Evolutionary conservation across 2,113 vertebrate species (phyloP).

Genomic region (Cephalopholis sonnerati): DNA sequence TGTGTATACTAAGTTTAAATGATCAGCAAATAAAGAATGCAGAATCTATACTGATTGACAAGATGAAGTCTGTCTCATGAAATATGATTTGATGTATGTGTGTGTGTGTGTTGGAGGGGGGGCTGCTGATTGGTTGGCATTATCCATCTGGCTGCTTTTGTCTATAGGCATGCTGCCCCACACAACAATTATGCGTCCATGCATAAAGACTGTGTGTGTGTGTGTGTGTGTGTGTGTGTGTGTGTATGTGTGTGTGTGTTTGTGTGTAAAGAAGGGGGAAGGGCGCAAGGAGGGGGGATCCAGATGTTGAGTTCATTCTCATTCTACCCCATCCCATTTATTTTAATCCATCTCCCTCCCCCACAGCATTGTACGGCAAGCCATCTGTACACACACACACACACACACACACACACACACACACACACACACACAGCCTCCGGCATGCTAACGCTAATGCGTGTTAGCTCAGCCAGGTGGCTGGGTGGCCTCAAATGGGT

Average conservation of each 20-base stretch:
- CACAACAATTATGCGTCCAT: constrained; percentile 53
- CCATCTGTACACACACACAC: constrained; percentile 55
- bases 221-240: constrained; percentile 31
- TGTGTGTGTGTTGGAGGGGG: background rate
- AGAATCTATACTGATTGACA: background rate
- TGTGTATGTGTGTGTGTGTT: background rate
- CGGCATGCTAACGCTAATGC: constrained; percentile 2
- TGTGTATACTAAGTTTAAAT: background rate
- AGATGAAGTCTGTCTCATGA: constrained; percentile 7
- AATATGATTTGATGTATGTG: background rate
- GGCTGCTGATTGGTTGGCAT: constrained; percentile 47
- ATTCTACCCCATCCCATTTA: constrained; percentile 65
- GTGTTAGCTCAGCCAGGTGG: constrained; percentile 62
- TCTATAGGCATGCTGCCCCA: constrained; percentile 64
- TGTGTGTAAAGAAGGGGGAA: background rate
- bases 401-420: constrained; percentile 48
- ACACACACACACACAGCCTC: constrained; percentile 26
- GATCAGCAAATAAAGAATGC: background rate
- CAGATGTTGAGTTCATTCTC: constrained; percentile 75
- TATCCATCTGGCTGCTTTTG: constrained; percentile 50
- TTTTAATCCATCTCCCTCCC: constrained; percentile 70
- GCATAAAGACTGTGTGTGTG: constrained; percentile 36
- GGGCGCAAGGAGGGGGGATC: constrained; percentile 26
- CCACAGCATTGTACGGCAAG: constrained; percentile 49
- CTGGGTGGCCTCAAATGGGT: constrained; percentile 49